Percentiles rank a stretch among this genome's conserved stretches.
Evolutionary conservation across 2,888 invertebrate species (phyloP).

Genomic region (Mythimna ferrago): DNA sequence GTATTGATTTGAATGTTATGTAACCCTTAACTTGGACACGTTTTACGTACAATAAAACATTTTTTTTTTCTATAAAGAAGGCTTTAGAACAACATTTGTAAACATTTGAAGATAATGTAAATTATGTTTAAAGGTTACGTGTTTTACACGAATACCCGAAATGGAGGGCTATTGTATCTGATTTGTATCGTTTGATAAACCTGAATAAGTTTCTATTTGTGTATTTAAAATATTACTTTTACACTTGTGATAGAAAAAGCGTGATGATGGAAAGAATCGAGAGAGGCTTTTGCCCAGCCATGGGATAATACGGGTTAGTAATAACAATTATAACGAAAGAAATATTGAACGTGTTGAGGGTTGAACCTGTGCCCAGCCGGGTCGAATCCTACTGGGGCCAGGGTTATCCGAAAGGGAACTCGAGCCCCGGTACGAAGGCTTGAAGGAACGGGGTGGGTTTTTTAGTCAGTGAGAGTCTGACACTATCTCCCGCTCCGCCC

Average conservation of each 20-base stretch:
- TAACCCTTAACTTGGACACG: constrained; percentile 44
- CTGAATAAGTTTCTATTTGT: not conserved
- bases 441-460: too few relatives aligned
- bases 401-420: too few relatives aligned
- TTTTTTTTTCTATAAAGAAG: constrained; percentile 17
- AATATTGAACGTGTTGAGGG: too few relatives aligned
- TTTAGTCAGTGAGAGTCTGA: too few relatives aligned
- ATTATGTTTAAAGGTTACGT: constrained; percentile 6
- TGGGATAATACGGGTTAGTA: too few relatives aligned
- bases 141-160: constrained; percentile 3
- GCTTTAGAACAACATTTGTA: constrained; percentile 24
- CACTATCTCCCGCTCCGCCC: too few relatives aligned
- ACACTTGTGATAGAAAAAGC: not conserved
- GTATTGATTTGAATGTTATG: constrained; percentile 70
- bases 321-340: too few relatives aligned
- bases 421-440: too few relatives aligned
- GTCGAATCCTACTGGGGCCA: too few relatives aligned
- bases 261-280: too few relatives aligned
- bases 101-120: constrained; percentile 19
- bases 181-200: not conserved
- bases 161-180: not conserved
- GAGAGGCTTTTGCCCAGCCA: too few relatives aligned
- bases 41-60: constrained; percentile 35
- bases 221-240: not conserved
- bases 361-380: too few relatives aligned